These are phyloP conservation scores for Coenonympha arcania DNA, from an alignment of 2,888 invertebrate genomes.

Conservation along the genomic window DNA sequence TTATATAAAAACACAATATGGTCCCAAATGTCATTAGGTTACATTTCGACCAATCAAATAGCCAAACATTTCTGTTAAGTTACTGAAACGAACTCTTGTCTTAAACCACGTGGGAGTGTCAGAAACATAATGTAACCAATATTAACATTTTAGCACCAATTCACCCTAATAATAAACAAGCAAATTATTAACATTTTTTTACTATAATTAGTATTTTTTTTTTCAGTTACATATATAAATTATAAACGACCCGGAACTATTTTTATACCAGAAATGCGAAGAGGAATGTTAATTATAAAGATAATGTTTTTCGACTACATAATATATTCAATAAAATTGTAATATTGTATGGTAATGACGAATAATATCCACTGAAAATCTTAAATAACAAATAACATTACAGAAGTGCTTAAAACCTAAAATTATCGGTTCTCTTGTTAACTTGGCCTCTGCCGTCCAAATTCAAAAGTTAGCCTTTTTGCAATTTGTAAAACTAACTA, in stretches of 20 bases:
- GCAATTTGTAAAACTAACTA: no score
- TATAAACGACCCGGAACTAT: not conserved
- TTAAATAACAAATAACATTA: no score
- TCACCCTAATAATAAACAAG: conserved; percentile 14
- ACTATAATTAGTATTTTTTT: not conserved
- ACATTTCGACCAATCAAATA: conserved; percentile 21
- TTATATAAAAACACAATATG: no score
- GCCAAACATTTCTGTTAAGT: not conserved
- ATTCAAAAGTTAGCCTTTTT: no score
- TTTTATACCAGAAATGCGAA: not conserved
- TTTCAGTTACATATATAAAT: not conserved
- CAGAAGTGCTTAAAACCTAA: no score
- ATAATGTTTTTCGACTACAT: not conserved
- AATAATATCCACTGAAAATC: not conserved
- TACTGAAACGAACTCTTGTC: not conserved
- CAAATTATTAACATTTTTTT: not conserved
- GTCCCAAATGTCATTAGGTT: conserved; percentile 22
- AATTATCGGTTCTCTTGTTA: no score
- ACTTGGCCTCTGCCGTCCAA: no score
- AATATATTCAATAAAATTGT: no score
- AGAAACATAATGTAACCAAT: conserved; percentile 18
- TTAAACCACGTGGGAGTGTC: conserved; percentile 12
- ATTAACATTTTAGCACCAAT: conserved; percentile 20
- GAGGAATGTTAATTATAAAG: not conserved
- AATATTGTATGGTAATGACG: no score